Conservation (phyloP, 2,888 invertebrate genomes). For the Lumbricus terrestris region DNA sequence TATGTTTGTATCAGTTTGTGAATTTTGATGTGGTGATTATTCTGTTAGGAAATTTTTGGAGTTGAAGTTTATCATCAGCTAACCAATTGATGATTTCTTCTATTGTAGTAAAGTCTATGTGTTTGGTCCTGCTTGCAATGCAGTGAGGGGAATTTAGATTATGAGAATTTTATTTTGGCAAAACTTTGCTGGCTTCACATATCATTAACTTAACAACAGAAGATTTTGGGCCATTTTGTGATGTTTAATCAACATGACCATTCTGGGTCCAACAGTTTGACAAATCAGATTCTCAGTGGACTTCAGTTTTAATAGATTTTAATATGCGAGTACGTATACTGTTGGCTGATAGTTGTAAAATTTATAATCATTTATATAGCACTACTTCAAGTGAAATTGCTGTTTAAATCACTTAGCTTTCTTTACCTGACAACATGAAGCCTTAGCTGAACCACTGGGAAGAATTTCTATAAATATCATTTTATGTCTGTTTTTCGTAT, state of each 20-base stretch:
- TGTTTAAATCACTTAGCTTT: too few species aligned
- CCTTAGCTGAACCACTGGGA: not conserved
- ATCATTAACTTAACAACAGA: not conserved
- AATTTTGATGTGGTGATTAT: not conserved
- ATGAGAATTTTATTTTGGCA: not conserved
- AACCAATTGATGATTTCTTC: not conserved
- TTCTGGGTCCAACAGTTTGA: too few species aligned
- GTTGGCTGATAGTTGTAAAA: not conserved
- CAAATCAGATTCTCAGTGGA: not conserved
- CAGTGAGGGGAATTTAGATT: constrained; percentile 3
- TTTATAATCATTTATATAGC: not conserved
- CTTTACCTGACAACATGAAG: not conserved
- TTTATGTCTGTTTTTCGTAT: too few species aligned
- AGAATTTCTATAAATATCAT: not conserved
- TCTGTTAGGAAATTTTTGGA: not conserved
- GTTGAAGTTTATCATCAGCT: not conserved
- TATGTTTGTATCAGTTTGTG: not conserved
- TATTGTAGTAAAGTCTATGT: not conserved
- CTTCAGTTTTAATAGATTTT: not conserved
- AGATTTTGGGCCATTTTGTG: not conserved
- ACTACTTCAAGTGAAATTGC: not conserved
- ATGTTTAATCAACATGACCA: not conserved
- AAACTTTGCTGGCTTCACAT: not conserved
- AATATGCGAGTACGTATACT: not conserved
- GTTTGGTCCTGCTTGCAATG: not conserved